Base-by-base conservation (phyloP, 2,797 vertebrate species). In the Hydrolagus colliei region DNA sequence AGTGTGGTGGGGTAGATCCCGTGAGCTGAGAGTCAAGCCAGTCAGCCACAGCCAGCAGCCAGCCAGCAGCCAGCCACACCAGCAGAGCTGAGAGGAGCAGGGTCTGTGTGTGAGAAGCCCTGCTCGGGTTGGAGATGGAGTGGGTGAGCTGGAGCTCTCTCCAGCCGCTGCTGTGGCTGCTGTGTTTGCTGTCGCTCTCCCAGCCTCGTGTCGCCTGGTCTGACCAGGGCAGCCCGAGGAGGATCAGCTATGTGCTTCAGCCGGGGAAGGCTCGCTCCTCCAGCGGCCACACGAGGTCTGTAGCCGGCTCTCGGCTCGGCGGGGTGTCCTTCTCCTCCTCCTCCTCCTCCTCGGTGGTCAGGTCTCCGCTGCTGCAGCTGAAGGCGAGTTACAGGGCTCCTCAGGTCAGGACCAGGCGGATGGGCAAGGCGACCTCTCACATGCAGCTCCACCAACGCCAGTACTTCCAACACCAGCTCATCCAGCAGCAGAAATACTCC, bases 321-420 rank as follows among this genome's bases (percentile, higher is more conserved):
- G 13, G 61, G 27, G 10, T 52, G 3, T 65, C 59, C 18, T 76
- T 16, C 41, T 59, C 77, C 67, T 14, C 13, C 72, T 74, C 73
- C 62, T 35, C 78, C 27, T 80, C 79, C 89, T 90, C 93, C 0
- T 95, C 95, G 89, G 95, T 94, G 87, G 92, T 97, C 86, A 94
- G 95, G 87, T 74, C 71, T 62, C 72, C 73, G 4, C n/a, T 82
- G 41, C 71, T 27, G 88, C 87, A 59, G 90, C 68, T 27, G 85
- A 59, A 87, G 86, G 22, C 86, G 16, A 89, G 88, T 22, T 90
- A 88, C 86, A 90, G 90, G 41, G 90, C 61, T 62, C 79, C 79
- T 78, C 91, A 90, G 89, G 94, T 96, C 89, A 94, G 97, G 86
- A 96, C 88, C 86, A 95, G 96, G 88, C 93, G 97, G 92, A 96